Percentiles rank a stretch among this genome's conserved stretches.
phyloP scores from a whole-genome alignment of 1,140 invertebrate species.

The Drosophila erecta region DNA sequence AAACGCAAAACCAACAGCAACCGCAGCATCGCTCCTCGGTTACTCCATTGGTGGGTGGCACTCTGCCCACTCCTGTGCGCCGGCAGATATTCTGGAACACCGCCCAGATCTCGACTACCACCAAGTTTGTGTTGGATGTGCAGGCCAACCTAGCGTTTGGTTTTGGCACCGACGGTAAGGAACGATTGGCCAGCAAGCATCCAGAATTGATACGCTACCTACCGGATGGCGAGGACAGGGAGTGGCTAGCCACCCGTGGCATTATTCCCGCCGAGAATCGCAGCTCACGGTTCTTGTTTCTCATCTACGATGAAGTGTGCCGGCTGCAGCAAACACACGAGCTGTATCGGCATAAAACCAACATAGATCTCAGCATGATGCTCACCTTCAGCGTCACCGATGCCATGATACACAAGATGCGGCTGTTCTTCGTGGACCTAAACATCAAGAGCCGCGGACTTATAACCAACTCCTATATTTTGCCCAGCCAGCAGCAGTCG shows the following conservation, averaged over 20 bases:
- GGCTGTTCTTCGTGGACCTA: constrained; percentile 77
- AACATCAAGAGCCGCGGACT: constrained; percentile 83
- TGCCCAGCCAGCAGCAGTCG: constrained; percentile 42
- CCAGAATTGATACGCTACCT: constrained; percentile 82
- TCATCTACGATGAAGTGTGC: constrained; percentile 80
- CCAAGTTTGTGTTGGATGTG: constrained; percentile 81
- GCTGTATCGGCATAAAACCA: constrained; percentile 63
- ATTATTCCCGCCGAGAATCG: constrained; percentile 76
- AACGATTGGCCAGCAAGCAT: constrained; percentile 81
- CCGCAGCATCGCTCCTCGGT: constrained; percentile 20
- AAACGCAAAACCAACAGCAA: constrained; percentile 9
- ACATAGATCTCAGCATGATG: constrained; percentile 74
- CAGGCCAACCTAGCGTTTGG: constrained; percentile 83
- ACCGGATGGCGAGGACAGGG: constrained; percentile 78
- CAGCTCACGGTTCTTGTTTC: constrained; percentile 76
- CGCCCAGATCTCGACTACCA: constrained; percentile 72
- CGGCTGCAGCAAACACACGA: constrained; percentile 73
- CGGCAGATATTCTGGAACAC: constrained; percentile 84
- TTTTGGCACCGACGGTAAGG: constrained; percentile 77
- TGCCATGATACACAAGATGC: constrained; percentile 82
- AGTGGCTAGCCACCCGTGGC: constrained; percentile 74
- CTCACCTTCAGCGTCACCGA: constrained; percentile 76
- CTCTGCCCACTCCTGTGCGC: constrained; percentile 64
- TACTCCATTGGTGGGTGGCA: constrained; percentile 49
- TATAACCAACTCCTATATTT: constrained; percentile 77